Evolutionary conservation across 1,140 invertebrate species (phyloP).

Genomic region (Zaprionus taronus): DNA sequence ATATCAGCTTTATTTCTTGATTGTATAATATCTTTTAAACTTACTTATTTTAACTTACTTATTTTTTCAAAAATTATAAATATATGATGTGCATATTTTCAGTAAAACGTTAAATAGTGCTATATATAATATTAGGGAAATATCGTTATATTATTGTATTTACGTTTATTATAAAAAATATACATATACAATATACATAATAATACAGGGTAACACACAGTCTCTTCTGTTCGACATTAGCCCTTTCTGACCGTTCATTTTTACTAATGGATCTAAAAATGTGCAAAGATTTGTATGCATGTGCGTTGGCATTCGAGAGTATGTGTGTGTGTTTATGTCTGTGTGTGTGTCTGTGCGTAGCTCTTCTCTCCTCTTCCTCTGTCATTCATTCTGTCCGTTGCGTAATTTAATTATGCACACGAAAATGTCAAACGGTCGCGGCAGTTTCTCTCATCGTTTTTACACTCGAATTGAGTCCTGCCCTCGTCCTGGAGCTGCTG

Average conservation of each 20-base stretch:
- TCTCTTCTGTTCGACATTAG: background rate
- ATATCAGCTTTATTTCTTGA: too few relatives aligned
- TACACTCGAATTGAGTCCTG: constrained; percentile 78
- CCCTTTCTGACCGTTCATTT: background rate
- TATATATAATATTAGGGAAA: too few relatives aligned
- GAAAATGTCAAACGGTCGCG: constrained; percentile 76
- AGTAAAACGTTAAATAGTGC: too few relatives aligned
- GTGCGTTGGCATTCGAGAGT: background rate
- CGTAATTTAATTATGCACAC: constrained; percentile 79
- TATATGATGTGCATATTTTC: too few relatives aligned
- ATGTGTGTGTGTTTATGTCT: background rate
- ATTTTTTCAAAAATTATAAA: too few relatives aligned
- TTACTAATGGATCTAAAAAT: constrained; percentile 28
- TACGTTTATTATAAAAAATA: too few relatives aligned
- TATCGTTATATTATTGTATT: too few relatives aligned
- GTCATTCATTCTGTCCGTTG: constrained; percentile 37
- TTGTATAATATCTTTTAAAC: too few relatives aligned
- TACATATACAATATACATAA: too few relatives aligned
- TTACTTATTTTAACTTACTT: too few relatives aligned
- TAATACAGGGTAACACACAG: background rate
- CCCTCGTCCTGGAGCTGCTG: constrained; percentile 17
- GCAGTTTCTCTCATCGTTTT: constrained; percentile 64
- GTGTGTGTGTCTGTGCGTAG: background rate
- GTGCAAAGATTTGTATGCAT: background rate
- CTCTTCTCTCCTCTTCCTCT: background rate